Evolutionary conservation across 2,797 vertebrate genomes (phyloP).

Genomic region (Hippocampus kuda): DNA sequence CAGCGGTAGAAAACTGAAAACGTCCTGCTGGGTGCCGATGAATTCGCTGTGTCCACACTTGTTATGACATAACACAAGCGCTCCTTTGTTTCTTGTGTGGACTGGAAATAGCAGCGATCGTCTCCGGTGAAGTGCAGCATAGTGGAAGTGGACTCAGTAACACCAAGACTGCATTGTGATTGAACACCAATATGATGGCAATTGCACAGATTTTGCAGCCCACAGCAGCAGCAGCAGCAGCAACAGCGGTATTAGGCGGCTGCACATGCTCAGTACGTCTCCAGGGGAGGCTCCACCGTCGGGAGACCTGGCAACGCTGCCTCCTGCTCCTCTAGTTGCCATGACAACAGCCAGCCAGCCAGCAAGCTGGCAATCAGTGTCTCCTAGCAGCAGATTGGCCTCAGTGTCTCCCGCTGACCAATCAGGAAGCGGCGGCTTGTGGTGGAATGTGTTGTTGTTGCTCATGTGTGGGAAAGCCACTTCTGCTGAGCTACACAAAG

Average conservation of each 20-base stretch:
- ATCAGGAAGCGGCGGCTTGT: slow-evolving; percentile 35
- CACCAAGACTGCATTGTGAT: neutral
- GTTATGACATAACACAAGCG: slow-evolving; percentile 16
- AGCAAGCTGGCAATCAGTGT: slow-evolving; percentile 30
- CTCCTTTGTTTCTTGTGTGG: slow-evolving; percentile 11
- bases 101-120: slow-evolving; percentile 3
- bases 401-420: slow-evolving; percentile 41
- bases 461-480: slow-evolving; percentile 26
- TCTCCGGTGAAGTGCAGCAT: neutral
- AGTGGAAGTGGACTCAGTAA: neutral
- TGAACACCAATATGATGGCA: slow-evolving; percentile 19
- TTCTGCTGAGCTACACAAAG: slow-evolving; percentile 36
- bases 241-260: slow-evolving; percentile 25
- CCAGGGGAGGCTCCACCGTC: slow-evolving; percentile 26
- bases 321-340: slow-evolving; percentile 54
- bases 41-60: neutral
- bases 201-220: slow-evolving; percentile 19
- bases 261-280: slow-evolving; percentile 40
- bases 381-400: slow-evolving; percentile 63
- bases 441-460: slow-evolving; percentile 45
- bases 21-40: neutral
- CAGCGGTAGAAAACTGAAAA: neutral
- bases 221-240: neutral
- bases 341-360: slow-evolving; percentile 56
- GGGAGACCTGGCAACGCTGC: slow-evolving; percentile 42